These are phyloP conservation scores for Lepidurus couesii DNA, from an alignment of 1,140 invertebrate species.

Conservation along the genomic window DNA sequence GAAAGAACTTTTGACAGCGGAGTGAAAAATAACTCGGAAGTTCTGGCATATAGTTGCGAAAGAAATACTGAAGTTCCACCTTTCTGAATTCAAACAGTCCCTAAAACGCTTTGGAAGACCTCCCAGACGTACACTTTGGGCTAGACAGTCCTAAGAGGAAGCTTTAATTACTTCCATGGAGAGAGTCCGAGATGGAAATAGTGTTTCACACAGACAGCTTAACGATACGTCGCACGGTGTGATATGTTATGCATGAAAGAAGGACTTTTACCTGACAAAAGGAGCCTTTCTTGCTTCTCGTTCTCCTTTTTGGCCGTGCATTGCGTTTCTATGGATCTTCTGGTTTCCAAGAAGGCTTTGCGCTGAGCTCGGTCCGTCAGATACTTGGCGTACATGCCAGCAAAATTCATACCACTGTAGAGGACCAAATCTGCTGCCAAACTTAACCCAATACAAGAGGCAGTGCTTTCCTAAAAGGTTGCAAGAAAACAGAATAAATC, in stretches of 20 bases:
- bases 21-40: background rate
- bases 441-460: constrained; percentile 56
- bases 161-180: background rate
- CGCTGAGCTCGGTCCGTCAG: constrained; percentile 89
- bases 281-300: constrained; percentile 85
- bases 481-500: background rate
- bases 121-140: background rate
- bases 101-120: no score
- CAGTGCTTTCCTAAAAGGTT: background rate
- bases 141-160: background rate
- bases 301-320: constrained; percentile 89
- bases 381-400: constrained; percentile 95
- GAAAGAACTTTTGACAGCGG: background rate
- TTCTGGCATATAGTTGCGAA: no score
- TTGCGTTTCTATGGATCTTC: constrained; percentile 89
- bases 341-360: constrained; percentile 91
- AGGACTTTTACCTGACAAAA: constrained; percentile 64
- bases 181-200: background rate
- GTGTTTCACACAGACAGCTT: background rate
- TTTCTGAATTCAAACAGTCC: no score
- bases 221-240: background rate
- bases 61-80: no score
- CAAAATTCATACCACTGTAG: constrained; percentile 82
- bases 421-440: constrained; percentile 70
- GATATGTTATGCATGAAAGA: constrained; percentile 26